A percentile compares a stretch with the other conserved stretches of the same genome.
These are phyloP conservation scores for Sebastes diploproa DNA, from an alignment of 2,797 vertebrate species.

Conservation along the genomic window DNA sequence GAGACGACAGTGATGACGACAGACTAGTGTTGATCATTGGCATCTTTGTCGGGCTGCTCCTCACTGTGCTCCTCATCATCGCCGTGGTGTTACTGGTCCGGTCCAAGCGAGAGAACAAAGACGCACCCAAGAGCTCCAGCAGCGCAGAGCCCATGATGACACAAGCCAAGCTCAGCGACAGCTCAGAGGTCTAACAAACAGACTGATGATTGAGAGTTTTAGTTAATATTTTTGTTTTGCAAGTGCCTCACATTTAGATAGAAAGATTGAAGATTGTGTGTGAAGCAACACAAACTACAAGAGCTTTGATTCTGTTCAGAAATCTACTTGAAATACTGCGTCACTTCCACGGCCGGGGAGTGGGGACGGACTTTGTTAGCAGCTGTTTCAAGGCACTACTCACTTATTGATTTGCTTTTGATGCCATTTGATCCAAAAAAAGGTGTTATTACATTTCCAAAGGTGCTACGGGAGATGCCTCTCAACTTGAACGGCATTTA, in stretches of 20 bases:
- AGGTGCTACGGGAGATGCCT: conserved; percentile 85
- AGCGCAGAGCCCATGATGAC: conserved; percentile 87
- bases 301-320: conserved; percentile 70
- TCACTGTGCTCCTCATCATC: conserved; percentile 80
- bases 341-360: conserved; percentile 46
- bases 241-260: conserved; percentile 82
- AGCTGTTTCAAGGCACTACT: conserved; percentile 57
- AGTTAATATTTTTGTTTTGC: conserved; percentile 58
- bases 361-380: conserved; percentile 38
- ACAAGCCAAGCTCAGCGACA: conserved; percentile 76
- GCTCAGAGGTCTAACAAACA: conserved; percentile 90
- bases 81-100: conserved; percentile 75
- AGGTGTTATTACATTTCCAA: conserved; percentile 70
- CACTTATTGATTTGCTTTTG: conserved; percentile 59
- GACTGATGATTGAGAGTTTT: conserved; percentile 20
- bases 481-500: conserved; percentile 43
- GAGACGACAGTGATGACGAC: conserved; percentile 65
- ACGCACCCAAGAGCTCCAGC: conserved; percentile 69
- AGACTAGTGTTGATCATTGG: conserved; percentile 80
- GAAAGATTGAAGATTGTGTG: conserved; percentile 56
- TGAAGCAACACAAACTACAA: conserved; percentile 61
- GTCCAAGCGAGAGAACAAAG: conserved; percentile 78
- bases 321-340: conserved; percentile 77
- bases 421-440: conserved; percentile 66
- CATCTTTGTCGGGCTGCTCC: conserved; percentile 78